Evolutionary conservation across 2,797 vertebrate species (phyloP), one percentile per base, ranked within the genome.

Genomic region (Champsocephalus esox): DNA sequence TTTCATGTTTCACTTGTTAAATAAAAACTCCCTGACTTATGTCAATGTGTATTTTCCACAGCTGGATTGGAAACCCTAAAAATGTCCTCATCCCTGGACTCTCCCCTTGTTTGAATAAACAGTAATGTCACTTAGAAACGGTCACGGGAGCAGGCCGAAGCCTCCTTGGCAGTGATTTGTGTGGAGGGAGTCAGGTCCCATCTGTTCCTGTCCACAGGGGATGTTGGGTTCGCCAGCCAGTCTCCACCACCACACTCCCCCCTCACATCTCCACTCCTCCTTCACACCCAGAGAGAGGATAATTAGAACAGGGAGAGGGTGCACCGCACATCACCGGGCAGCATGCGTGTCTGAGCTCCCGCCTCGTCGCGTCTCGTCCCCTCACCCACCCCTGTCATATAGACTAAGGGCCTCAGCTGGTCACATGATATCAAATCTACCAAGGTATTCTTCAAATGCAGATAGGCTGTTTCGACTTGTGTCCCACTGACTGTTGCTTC

Each of bases 211-310:
- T 89, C 84, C 82, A 83, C 28, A 9, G 88, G 88, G 81, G 85
- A 87, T 46, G 79, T 77, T 46, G 81, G 82, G 85, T 79, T 80
- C 67, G 87, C 85, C 90, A 81, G 75, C 73, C 81, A 80, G 77
- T 62, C 89, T 82, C 85, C 66, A 50, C 38, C 70, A 66, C 70
- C 75, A 51, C 77, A 73, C 59, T 65, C 54, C 73, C 68, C 24
- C 48, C 49, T 65, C 75, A 70, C 24, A 21, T 72, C 77, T 79
- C 80, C 61, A 75, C 76, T 70, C 74, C 85, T 83, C 80, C 83
- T 66, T 51, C 85, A 89, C 92, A 90, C 89, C 89, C 88, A 89
- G 85, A 71, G 89, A 88, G 90, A 88, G 88, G 91, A 91, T 93
- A 92, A 92, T 91, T 89, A 92, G 90, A 89, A 85, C 56, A 80